Evolutionary conservation across 2,888 invertebrate genomes (phyloP).

Genomic region (Cylindroiulus punctatus): DNA sequence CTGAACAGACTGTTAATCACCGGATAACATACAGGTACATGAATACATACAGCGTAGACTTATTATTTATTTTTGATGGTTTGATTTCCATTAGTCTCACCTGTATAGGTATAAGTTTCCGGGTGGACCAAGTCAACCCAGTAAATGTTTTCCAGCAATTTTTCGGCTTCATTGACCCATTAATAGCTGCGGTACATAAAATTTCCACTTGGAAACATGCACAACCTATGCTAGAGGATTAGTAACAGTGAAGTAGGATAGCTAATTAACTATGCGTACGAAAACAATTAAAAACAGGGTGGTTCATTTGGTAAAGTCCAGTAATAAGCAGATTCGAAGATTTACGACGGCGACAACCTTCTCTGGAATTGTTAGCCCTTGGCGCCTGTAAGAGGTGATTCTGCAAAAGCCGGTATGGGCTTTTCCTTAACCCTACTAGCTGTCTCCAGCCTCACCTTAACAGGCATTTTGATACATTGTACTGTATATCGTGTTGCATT

Average conservation of each 20-base stretch:
- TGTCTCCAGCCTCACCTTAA: not conserved
- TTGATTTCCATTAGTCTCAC: not conserved
- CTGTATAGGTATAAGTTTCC: not conserved
- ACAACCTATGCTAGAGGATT: not conserved
- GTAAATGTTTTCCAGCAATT: not conserved
- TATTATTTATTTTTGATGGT: not conserved
- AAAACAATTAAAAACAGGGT: slow-evolving; percentile 27
- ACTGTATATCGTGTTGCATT: not conserved
- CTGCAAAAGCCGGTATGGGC: not conserved
- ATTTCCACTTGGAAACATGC: not conserved
- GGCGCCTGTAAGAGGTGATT: not conserved
- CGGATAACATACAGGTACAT: no score
- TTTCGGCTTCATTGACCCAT: not conserved
- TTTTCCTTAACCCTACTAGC: not conserved
- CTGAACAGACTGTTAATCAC: no score
- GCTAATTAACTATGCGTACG: not conserved
- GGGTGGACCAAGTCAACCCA: not conserved
- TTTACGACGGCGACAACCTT: slow-evolving; percentile 35
- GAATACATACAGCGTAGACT: no score
- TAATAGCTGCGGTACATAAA: not conserved
- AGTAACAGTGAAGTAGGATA: not conserved
- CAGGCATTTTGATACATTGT: not conserved
- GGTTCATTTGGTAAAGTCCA: slow-evolving; percentile 11
- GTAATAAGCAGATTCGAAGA: slow-evolving; percentile 38
- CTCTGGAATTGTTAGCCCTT: not conserved